Base-by-base conservation (phyloP, 2,797 vertebrate genomes). In the Manis crassicaudata region DNA sequence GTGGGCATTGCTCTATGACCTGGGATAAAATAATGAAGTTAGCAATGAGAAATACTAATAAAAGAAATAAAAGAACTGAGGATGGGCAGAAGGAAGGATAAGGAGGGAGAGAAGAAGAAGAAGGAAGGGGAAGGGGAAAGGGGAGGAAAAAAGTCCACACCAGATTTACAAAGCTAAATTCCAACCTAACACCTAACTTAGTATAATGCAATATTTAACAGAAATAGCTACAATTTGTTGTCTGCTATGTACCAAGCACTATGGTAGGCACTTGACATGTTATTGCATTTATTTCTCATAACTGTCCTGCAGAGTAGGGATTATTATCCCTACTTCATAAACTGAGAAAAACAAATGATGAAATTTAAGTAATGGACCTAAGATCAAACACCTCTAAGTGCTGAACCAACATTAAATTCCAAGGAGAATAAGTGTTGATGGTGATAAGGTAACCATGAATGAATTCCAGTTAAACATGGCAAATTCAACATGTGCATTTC, bases 231-330 rank as follows among this genome's bases (percentile, higher is more conserved):
- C 14, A 16, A 68, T 72, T 85, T 83, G 54, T 70, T 90, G 32
- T 79, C 29, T 63, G 65, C 23, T 77, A 10, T 35, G 75, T 72
- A 50, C 11, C 20, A 81, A 90, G 23, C 10, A 80, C 35, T 43
- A 20, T 56, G 43, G 17, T 60, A 85, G 25, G 63, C 8, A 70
- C 35, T 67, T 91, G 25, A 82, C 18, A 67, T 89, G 27, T 60
- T 35, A 43, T 82, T 68, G 46, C 46, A 46, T 70, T 94, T 81
- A 46, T 82, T 92, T 96, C 65, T 97, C 43, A 54, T 27, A n/a
- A 62, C 52, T 94, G 50, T 79, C 27, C 63, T 56, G 29, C 60
- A 62, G 87, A 46, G n/a, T 21, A 82, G 13, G 54, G 72, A 54
- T 76, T 87, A 81, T 75, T 81, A 88, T 88, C 82, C 12, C 14